Percentiles rank a stretch among this genome's conserved stretches.
Conservation (phyloP, 1,140 invertebrate genomes). For the Orchesella cincta region DNA sequence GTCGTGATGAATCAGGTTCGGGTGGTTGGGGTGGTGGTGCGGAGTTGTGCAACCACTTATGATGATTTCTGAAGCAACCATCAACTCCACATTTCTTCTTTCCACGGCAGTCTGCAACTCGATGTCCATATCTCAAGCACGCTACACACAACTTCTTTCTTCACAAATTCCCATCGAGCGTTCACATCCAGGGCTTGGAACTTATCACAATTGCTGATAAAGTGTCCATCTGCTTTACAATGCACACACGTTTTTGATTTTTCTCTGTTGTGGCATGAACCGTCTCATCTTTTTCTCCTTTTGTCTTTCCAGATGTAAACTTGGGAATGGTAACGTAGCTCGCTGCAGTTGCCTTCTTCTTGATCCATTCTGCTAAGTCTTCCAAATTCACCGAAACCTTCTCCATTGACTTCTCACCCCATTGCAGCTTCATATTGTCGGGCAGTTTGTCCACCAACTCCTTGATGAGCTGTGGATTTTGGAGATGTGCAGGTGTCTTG, state of each 20-base stretch:
- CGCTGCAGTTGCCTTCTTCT: not conserved
- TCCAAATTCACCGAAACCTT: not conserved
- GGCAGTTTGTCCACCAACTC: slow-evolving; percentile 14
- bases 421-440: not conserved
- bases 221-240: not conserved
- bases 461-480: not conserved
- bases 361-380: not conserved
- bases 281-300: not conserved
- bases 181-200: not conserved
- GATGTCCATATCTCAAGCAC: slow-evolving; percentile 30
- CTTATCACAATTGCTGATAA: not conserved
- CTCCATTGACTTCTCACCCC: not conserved
- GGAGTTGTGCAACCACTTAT: too few species aligned
- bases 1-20: too few species aligned
- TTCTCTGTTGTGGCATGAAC: not conserved
- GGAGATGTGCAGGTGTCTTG: not conserved
- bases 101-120: not conserved
- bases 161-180: slow-evolving; percentile 25
- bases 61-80: too few species aligned
- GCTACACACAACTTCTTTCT: slow-evolving; percentile 16
- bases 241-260: not conserved
- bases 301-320: not conserved
- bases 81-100: slow-evolving; percentile 22
- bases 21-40: too few species aligned
- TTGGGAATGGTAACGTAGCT: not conserved